phyloP scores from a whole-genome alignment of 2,888 invertebrate species.

The Leptogaster cylindrica region DNA sequence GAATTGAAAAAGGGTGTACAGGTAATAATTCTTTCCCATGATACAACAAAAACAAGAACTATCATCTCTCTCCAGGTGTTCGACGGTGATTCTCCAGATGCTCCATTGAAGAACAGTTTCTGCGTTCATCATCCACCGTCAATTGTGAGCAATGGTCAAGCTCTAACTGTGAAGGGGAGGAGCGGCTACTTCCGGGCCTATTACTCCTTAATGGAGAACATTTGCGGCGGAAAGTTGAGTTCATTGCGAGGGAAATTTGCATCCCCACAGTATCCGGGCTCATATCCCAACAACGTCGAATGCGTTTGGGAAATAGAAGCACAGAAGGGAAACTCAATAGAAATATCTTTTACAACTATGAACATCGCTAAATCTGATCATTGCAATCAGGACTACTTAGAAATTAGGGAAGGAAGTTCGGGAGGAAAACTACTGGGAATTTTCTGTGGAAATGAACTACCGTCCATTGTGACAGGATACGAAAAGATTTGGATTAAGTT shows the following conservation, averaged over 20 bases:
- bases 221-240: constrained; percentile 75
- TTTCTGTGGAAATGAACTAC: constrained; percentile 72
- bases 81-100: constrained; percentile 69
- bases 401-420: constrained; percentile 73
- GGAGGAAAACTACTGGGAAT: constrained; percentile 72
- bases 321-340: constrained; percentile 73
- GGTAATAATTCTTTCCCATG: too few species aligned
- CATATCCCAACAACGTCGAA: constrained; percentile 72
- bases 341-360: constrained; percentile 71
- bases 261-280: constrained; percentile 73
- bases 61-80: constrained; percentile 67
- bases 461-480: constrained; percentile 68
- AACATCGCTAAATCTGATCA: constrained; percentile 72
- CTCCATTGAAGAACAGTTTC: constrained; percentile 69
- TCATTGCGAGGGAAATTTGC: constrained; percentile 70
- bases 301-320: constrained; percentile 77
- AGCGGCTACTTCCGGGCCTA: constrained; percentile 55
- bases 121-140: constrained; percentile 67
- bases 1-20: constrained; percentile 1
- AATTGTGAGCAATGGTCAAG: constrained; percentile 71
- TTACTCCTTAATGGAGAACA: constrained; percentile 63
- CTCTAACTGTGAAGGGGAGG: constrained; percentile 61
- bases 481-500: constrained; percentile 79
- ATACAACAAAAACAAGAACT: too few species aligned
- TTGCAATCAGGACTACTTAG: constrained; percentile 86